Percentiles rank a stretch among this genome's conserved stretches.
These are phyloP conservation scores for Echiichthys vipera DNA, from an alignment of 2,797 vertebrate species.

Conservation along the genomic window DNA sequence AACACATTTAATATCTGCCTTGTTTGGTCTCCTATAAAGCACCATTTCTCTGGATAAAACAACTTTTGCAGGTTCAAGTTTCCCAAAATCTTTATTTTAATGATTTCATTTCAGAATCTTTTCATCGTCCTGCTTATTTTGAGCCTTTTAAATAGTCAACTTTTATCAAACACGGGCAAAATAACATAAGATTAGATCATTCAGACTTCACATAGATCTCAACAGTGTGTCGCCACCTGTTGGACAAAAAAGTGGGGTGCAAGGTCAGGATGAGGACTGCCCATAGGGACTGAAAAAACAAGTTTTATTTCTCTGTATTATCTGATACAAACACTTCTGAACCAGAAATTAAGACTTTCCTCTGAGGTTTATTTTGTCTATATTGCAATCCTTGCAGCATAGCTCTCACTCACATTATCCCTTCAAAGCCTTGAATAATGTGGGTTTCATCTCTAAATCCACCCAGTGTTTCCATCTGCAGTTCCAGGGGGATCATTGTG, in stretches of 20 bases:
- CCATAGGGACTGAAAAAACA: no score
- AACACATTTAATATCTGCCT: no score
- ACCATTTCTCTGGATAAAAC: not conserved
- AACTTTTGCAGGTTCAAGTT: not conserved
- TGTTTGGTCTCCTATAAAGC: not conserved
- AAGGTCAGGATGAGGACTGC: not conserved
- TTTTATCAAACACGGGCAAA: not conserved
- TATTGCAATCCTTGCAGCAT: no score
- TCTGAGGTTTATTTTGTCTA: not conserved
- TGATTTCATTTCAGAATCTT: not conserved
- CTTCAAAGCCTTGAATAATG: not conserved
- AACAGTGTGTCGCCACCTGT: slow-evolving; percentile 1
- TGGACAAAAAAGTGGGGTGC: not conserved
- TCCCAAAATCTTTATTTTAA: not conserved
- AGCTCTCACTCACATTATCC: no score
- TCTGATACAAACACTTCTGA: not conserved
- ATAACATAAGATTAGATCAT: not conserved
- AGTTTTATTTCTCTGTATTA: not conserved
- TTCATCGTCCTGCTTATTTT: not conserved
- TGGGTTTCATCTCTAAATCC: not conserved
- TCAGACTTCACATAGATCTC: not conserved
- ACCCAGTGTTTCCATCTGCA: not conserved
- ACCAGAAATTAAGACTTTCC: not conserved
- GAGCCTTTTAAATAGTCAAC: no score
- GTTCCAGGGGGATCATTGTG: slow-evolving; percentile 1